Percentiles rank a stretch among this genome's conserved stretches.
Conservation (phyloP, 2,113 vertebrate species). For the Cnemophilus loriae region DNA sequence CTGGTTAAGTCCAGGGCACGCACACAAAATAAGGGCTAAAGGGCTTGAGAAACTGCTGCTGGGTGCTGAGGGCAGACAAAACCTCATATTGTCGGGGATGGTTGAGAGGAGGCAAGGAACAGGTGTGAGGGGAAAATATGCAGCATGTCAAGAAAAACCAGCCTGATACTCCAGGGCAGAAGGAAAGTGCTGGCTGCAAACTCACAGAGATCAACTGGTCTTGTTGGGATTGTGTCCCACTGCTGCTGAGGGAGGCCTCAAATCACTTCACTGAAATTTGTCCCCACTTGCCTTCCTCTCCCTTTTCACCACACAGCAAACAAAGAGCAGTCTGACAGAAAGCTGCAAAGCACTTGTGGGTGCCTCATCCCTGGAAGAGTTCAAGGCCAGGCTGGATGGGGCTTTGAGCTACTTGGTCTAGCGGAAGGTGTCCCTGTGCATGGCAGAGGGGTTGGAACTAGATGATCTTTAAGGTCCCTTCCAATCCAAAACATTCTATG, state of each 20-base stretch:
- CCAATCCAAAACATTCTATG: neutral
- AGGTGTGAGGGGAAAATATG: neutral
- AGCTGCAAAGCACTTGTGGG: neutral
- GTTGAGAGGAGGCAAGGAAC: neutral
- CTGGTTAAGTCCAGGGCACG: neutral
- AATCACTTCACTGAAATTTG: neutral
- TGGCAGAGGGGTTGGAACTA: neutral
- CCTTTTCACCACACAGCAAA: neutral
- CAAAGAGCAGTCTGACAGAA: neutral
- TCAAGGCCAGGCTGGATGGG: neutral
- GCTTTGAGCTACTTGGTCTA: neutral
- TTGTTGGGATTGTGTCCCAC: neutral
- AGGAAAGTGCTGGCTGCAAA: neutral
- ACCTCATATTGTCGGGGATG: neutral
- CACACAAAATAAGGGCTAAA: neutral
- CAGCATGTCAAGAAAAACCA: neutral
- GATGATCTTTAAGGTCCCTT: neutral
- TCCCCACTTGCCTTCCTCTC: neutral
- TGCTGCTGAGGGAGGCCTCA: neutral
- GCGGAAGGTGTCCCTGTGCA: neutral
- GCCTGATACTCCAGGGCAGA: neutral
- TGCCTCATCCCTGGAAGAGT: neutral
- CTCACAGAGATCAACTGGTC: accelerated
- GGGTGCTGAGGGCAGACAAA: neutral
- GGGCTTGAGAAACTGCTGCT: neutral